Evolutionary conservation across 2,113 vertebrate species (phyloP).

Genomic region (Proteles cristata): DNA sequence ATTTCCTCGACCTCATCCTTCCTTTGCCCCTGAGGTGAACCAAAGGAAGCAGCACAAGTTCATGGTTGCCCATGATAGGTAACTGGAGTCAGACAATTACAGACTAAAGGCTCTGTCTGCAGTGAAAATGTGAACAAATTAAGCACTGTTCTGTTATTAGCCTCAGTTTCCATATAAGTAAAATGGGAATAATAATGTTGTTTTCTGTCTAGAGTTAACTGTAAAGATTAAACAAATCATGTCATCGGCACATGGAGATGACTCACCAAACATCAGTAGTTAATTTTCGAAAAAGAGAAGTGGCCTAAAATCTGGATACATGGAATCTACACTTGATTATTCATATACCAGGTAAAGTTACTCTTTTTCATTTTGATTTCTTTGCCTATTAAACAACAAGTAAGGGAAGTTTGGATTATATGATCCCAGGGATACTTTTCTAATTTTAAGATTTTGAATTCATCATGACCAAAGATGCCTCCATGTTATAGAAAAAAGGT

Average conservation of each 20-base stretch:
- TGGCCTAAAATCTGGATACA: not conserved
- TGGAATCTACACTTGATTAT: not conserved
- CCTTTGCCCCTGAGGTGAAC: not conserved
- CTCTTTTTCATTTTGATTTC: not conserved
- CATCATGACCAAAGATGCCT: not conserved
- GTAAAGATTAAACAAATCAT: not conserved
- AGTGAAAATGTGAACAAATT: not conserved
- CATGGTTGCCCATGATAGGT: not conserved
- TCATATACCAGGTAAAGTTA: rapidly evolving
- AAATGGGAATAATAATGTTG: not conserved
- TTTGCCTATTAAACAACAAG: not conserved
- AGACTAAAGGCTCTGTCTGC: not conserved
- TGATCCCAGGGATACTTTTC: not conserved
- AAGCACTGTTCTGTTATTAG: not conserved
- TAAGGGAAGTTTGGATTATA: not conserved
- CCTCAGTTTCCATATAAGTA: not conserved
- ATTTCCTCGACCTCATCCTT: not conserved
- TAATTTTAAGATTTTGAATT: not conserved
- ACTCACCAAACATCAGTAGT: not conserved
- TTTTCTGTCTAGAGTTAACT: not conserved
- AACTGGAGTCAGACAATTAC: not conserved
- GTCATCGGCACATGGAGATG: not conserved
- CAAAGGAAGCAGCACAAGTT: not conserved
- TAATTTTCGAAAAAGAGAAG: not conserved
- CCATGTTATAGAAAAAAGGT: not conserved